Conservation (phyloP, 2,797 vertebrate genomes). For the Tolypeutes matacus region DNA sequence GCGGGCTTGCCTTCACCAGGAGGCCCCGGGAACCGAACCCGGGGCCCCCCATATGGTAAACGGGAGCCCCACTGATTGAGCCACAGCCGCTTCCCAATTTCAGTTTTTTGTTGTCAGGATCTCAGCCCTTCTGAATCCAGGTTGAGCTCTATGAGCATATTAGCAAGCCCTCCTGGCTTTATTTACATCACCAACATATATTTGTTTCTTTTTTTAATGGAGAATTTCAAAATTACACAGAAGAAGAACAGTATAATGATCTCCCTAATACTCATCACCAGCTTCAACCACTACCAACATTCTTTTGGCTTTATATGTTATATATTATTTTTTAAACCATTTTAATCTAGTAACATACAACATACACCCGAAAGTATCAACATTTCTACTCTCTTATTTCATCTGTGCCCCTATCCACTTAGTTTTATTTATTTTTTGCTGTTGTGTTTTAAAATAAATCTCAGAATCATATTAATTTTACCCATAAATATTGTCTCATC, state of each 20-base stretch:
- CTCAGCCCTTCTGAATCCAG: neutral
- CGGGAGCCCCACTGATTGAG: too few relatives aligned
- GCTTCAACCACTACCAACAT: neutral
- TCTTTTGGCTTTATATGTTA: neutral
- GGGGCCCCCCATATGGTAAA: too few relatives aligned
- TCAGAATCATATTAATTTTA: neutral
- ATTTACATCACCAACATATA: neutral
- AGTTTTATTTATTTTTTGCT: neutral
- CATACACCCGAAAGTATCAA: neutral
- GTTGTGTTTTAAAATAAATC: neutral
- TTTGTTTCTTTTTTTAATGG: neutral
- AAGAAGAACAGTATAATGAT: neutral
- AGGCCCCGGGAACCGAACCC: too few relatives aligned
- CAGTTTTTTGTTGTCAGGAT: neutral
- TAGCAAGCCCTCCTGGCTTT: neutral
- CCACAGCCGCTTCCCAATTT: too few relatives aligned
- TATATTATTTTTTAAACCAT: too few relatives aligned
- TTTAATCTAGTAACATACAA: too few relatives aligned
- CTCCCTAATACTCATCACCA: neutral
- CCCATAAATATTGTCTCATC: neutral
- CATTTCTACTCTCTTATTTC: neutral
- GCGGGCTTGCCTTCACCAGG: too few relatives aligned
- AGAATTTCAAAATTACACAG: conserved; percentile 4
- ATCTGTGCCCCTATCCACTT: neutral
- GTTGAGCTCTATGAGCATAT: neutral